Conservation (phyloP, 1,140 invertebrate species). For the Lepidotrigona ventralis region DNA sequence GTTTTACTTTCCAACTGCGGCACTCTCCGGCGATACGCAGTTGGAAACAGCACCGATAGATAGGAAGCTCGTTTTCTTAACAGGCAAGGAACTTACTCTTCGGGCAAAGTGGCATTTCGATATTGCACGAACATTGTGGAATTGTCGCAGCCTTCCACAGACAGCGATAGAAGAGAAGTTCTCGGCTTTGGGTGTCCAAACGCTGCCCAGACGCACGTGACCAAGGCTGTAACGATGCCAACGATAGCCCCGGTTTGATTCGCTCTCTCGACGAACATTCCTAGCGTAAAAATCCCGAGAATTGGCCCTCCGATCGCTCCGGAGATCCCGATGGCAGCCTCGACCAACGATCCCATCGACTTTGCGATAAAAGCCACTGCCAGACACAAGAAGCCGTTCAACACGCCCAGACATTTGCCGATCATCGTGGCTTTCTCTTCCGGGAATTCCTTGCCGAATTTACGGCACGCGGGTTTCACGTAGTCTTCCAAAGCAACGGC, state of each 20-base stretch:
- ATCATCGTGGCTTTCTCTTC: constrained; percentile 75
- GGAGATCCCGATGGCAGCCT: constrained; percentile 87
- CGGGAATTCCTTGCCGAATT: constrained; percentile 61
- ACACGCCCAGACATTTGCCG: constrained; percentile 83
- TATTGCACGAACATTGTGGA: constrained; percentile 31
- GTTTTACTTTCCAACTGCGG: neutral
- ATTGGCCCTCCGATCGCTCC: constrained; percentile 90
- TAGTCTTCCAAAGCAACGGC: constrained; percentile 93
- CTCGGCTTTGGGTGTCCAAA: constrained; percentile 89
- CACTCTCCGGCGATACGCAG: neutral
- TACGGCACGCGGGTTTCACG: constrained; percentile 79
- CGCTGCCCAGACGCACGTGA: constrained; percentile 88
- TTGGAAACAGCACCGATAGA: neutral
- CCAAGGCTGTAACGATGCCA: constrained; percentile 85
- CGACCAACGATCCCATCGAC: constrained; percentile 86
- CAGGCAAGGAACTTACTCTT: constrained; percentile 32
- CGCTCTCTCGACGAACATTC: constrained; percentile 85
- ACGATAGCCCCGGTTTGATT: constrained; percentile 87
- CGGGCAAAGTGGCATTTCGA: neutral
- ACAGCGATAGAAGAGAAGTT: constrained; percentile 81
- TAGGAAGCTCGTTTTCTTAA: constrained; percentile 14
- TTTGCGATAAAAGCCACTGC: constrained; percentile 87
- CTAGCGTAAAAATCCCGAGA: constrained; percentile 88
- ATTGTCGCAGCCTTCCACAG: constrained; percentile 81
- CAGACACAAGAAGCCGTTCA: constrained; percentile 86